These are phyloP conservation scores for Neocloeon triangulifer DNA, from an alignment of 1,140 invertebrate genomes.

Conservation along the genomic window DNA sequence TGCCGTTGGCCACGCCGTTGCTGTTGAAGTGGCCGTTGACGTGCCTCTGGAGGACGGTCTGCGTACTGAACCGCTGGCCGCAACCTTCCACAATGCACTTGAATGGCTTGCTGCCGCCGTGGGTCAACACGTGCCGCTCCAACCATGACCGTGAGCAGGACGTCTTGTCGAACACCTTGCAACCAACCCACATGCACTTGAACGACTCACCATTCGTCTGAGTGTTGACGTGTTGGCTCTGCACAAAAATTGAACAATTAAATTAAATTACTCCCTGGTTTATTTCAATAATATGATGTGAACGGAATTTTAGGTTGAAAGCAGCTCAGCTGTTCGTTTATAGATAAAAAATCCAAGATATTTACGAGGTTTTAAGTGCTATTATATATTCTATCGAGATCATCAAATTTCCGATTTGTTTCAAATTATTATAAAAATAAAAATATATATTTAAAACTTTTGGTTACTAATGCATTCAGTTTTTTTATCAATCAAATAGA, in stretches of 20 bases:
- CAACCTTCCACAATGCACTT: slow-evolving; percentile 88
- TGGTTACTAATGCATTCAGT: no score
- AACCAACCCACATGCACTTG: slow-evolving; percentile 76
- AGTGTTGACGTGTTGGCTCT: slow-evolving; percentile 60
- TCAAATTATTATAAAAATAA: no score
- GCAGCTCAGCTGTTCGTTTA: background rate
- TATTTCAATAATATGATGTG: no score
- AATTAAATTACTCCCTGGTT: no score
- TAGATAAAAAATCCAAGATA: no score
- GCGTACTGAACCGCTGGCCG: slow-evolving; percentile 71
- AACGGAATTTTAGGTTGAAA: no score
- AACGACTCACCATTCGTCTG: slow-evolving; percentile 59
- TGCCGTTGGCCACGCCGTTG: slow-evolving; percentile 25
- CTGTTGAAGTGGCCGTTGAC: slow-evolving; percentile 80
- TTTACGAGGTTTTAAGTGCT: no score
- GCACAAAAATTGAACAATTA: slow-evolving; percentile 18
- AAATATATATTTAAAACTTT: no score
- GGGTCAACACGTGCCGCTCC: slow-evolving; percentile 73
- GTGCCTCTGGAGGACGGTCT: slow-evolving; percentile 71
- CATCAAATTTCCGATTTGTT: no score
- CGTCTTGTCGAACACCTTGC: slow-evolving; percentile 80
- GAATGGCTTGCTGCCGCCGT: slow-evolving; percentile 85
- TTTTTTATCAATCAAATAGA: no score
- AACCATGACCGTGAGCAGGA: slow-evolving; percentile 83
- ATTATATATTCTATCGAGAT: no score